Percentiles rank a stretch among this genome's conserved stretches.
phyloP scores from a whole-genome alignment of 2,888 invertebrate species.

The Stegophylla sp. region DNA sequence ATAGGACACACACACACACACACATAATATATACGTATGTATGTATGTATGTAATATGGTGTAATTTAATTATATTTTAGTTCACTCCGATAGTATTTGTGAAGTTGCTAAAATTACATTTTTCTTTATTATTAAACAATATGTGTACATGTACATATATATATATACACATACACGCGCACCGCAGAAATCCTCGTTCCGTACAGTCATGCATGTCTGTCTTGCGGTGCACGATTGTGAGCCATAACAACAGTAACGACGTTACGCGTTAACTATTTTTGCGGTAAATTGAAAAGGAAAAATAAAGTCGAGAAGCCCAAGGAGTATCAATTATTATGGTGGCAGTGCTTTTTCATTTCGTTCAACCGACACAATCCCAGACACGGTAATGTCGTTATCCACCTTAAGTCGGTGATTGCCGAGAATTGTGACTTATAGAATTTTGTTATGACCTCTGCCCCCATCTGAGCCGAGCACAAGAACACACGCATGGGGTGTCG shows the following conservation, averaged over 20 bases:
- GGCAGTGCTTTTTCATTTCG: conserved; percentile 56
- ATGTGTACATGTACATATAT: neutral
- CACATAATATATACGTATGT: too few species aligned
- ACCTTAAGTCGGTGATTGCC: conserved; percentile 48
- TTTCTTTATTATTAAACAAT: neutral
- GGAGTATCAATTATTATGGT: conserved; percentile 55
- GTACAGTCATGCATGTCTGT: neutral
- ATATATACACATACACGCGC: neutral
- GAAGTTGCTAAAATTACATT: neutral
- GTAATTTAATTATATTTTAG: neutral
- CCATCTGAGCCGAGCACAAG: conserved; percentile 9
- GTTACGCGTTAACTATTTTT: conserved; percentile 36
- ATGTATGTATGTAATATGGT: too few species aligned
- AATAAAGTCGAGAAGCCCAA: conserved; percentile 28
- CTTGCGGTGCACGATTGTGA: neutral
- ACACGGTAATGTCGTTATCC: conserved; percentile 50
- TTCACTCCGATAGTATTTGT: neutral
- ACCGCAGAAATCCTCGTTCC: neutral
- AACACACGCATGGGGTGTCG: conserved; percentile 13
- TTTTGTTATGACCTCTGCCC: conserved; percentile 46
- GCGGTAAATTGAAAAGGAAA: conserved; percentile 47
- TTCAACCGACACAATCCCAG: conserved; percentile 32
- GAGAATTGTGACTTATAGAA: conserved; percentile 44
- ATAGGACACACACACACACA: too few species aligned
- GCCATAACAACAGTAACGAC: conserved; percentile 7